These are phyloP conservation scores for Heliconius himera DNA, from an alignment of 1,140 invertebrate species.

Conservation along the genomic window DNA sequence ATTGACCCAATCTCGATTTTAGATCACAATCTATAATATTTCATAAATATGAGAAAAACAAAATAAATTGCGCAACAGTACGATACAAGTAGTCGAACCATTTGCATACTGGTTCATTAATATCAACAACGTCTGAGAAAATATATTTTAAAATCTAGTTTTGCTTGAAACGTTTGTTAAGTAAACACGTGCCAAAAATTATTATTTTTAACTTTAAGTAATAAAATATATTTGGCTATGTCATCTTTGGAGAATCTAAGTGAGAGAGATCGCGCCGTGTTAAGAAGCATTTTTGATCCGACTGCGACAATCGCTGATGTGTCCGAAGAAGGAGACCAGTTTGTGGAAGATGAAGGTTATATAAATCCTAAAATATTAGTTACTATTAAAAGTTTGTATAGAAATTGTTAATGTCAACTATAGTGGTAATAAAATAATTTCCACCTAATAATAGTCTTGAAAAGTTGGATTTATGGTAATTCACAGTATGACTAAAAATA, in stretches of 20 bases:
- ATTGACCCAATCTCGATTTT: constrained; percentile 2
- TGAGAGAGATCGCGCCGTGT: constrained; percentile 79
- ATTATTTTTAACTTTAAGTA: background rate
- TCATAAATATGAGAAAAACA: constrained; percentile 5
- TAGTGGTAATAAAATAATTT: too few species aligned
- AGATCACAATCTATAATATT: constrained; percentile 2
- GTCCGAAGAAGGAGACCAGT: constrained; percentile 64
- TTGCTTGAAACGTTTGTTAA: background rate
- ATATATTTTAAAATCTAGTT: background rate
- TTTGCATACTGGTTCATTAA: constrained; percentile 33
- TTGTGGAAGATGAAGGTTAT: constrained; percentile 60
- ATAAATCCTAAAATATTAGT: background rate
- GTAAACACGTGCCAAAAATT: background rate
- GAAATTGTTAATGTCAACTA: too few species aligned
- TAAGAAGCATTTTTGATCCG: constrained; percentile 82
- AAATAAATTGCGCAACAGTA: background rate
- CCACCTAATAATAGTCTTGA: too few species aligned
- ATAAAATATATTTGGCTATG: constrained; percentile 38
- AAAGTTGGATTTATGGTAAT: too few species aligned
- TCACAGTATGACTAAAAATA: too few species aligned
- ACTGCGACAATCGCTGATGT: constrained; percentile 79
- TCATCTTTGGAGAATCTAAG: constrained; percentile 71
- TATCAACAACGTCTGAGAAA: background rate
- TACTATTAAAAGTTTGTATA: background rate
- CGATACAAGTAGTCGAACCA: background rate